phyloP scores from a whole-genome alignment of 30 jellyfish, hydroid and myxozoan genomes.

The Aurelia coerulea region DNA sequence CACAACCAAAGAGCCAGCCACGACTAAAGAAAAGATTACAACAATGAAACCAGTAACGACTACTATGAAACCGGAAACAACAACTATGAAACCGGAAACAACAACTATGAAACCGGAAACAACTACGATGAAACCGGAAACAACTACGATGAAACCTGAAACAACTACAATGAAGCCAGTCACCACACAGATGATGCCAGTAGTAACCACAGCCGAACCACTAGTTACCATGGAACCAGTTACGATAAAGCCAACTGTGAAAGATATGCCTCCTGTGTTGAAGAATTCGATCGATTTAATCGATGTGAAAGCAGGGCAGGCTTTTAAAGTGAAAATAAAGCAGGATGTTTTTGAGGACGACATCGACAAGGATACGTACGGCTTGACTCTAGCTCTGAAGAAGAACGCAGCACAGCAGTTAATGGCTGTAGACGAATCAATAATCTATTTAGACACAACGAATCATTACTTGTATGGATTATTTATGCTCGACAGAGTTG shows the following conservation, averaged over 20 bases:
- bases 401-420: constrained; percentile 30
- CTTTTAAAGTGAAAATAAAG: constrained; percentile 52
- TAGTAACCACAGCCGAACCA: constrained; percentile 33
- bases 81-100: constrained; percentile 58
- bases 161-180: constrained; percentile 31
- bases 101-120: constrained; percentile 56
- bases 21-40: constrained; percentile 36
- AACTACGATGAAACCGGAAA: constrained; percentile 33
- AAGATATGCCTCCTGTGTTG: constrained; percentile 65
- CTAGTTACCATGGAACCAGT: constrained; percentile 10
- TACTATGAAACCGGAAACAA: constrained; percentile 49
- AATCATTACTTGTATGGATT: constrained; percentile 52
- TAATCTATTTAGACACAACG: constrained; percentile 68
- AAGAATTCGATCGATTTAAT: constrained; percentile 59
- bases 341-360: constrained; percentile 75
- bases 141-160: constrained; percentile 47
- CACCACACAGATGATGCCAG: constrained; percentile 12
- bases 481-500: constrained; percentile 50
- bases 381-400: constrained; percentile 54
- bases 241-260: constrained; percentile 12
- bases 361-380: constrained; percentile 68
- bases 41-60: constrained; percentile 43
- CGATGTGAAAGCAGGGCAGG: constrained; percentile 48
- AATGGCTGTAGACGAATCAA: constrained; percentile 50
- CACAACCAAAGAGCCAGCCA: constrained; percentile 42